These are phyloP conservation scores for Catharus fuscescens DNA, from an alignment of 2,113 vertebrate species.

Conservation along the genomic window DNA sequence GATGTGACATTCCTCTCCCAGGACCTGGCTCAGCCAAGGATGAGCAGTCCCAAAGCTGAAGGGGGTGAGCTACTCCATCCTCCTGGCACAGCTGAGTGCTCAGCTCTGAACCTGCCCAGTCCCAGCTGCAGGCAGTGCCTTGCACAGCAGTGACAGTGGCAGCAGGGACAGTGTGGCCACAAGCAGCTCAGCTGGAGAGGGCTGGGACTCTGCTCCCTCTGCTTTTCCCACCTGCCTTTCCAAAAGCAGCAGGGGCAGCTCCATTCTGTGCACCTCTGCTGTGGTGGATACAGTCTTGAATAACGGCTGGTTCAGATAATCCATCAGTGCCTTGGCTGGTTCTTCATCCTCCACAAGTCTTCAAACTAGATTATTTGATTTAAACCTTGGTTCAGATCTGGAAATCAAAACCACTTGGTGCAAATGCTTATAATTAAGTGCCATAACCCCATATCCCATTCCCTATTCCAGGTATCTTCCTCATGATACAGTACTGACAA, in stretches of 20 bases:
- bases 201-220: neutral
- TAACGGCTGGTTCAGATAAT: neutral
- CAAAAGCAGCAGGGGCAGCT: neutral
- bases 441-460: neutral
- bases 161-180: accelerated
- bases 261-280: neutral
- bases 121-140: neutral
- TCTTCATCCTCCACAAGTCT: neutral
- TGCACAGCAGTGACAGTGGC: accelerated
- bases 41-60: neutral
- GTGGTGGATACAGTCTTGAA: neutral
- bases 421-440: neutral
- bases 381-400: neutral
- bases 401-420: neutral
- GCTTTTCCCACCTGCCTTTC: neutral
- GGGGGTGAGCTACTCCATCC: accelerated
- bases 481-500: neutral
- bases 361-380: neutral
- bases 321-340: neutral
- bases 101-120: neutral
- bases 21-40: neutral
- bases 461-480: neutral
- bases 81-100: neutral
- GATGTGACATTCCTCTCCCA: neutral
- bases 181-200: neutral